Conservation (phyloP, 1,140 invertebrate species). For the Drosophila rufa region DNA sequence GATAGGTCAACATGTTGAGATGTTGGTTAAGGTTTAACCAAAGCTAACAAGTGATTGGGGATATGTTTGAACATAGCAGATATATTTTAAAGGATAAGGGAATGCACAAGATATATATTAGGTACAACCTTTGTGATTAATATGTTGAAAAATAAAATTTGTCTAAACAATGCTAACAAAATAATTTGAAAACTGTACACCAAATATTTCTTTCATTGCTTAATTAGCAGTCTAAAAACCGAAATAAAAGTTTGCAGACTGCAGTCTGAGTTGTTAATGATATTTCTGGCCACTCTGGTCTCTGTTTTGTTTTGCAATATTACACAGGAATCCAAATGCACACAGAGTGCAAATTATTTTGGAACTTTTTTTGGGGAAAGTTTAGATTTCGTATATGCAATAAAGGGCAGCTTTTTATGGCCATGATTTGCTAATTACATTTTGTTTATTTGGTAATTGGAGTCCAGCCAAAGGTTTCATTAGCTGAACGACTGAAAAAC, state of each 20-base stretch:
- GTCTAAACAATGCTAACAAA: neutral
- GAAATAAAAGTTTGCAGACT: neutral
- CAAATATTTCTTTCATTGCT: neutral
- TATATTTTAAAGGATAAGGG: neutral
- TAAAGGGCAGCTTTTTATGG: conserved; percentile 31
- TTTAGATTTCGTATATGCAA: conserved; percentile 17
- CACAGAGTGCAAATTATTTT: conserved; percentile 8
- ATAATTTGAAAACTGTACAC: too few relatives aligned
- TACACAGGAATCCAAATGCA: neutral
- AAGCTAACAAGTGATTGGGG: conserved; percentile 4
- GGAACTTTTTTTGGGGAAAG: conserved; percentile 6
- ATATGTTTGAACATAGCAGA: neutral
- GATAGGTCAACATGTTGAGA: conserved; percentile 45
- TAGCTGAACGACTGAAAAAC: conserved; percentile 17
- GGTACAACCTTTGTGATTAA: neutral
- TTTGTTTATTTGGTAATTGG: conserved; percentile 42
- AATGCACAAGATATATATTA: too few relatives aligned
- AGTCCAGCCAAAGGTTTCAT: conserved; percentile 35
- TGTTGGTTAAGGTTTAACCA: conserved; percentile 12
- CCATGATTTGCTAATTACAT: conserved; percentile 30
- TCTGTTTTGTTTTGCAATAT: conserved; percentile 16
- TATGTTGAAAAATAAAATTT: neutral
- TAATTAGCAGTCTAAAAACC: neutral
- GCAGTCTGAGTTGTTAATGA: conserved; percentile 2
- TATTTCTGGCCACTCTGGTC: neutral